Base-by-base conservation (phyloP, 2,888 invertebrate species). In the Drepanosiphum platanoidis region DNA sequence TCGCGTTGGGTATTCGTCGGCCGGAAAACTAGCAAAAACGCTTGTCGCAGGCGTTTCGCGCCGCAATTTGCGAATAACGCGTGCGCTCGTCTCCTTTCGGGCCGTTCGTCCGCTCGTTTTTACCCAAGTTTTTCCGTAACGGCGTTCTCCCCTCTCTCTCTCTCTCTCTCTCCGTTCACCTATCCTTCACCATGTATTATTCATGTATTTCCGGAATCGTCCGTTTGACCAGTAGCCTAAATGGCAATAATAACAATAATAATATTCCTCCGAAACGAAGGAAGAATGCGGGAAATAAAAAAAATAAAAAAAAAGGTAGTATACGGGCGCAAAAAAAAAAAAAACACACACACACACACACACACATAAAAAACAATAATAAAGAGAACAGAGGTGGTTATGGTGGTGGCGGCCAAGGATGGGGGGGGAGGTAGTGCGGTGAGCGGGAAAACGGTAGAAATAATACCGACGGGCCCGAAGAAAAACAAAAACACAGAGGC, bases 401-500 rank as follows among this genome's bases (percentile, higher is more conserved):
- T n/a, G n/a, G n/a, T n/a, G n/a, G n/a, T n/a, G n/a, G n/a, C n/a
- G n/a, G n/a, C n/a, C n/a, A n/a, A n/a, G n/a, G n/a, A n/a, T n/a
- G n/a, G n/a, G n/a, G n/a, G n/a, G 71, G 11, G 1, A 1, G 42
- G 15, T 4, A 32, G 39, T 30, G 78, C 27, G n/a, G 30, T 9
- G 30, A 30, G 30, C n/a, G 81, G 32, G 30, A 72, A 82, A 61
- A n/a, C 9, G 4, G 72, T 42, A 13, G 68, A 39, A 70, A 83
- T 74, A 84, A 70, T 30, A 77, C 84, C 27, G 46, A 66, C 18
- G 46, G 58, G 36, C 66, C 27, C 9, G 74, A 27, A n/a, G 61
- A 42, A 75, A 81, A 83, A 83, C 64, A 42, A 75, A 81, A 83
- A 83, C 64, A 32, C 27, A 66, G 34, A 22, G 52, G 34, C 27